Evolutionary conservation across 1,140 invertebrate species (phyloP), one percentile per base, ranked within the genome.

Genomic region (Bombus ignitus): DNA sequence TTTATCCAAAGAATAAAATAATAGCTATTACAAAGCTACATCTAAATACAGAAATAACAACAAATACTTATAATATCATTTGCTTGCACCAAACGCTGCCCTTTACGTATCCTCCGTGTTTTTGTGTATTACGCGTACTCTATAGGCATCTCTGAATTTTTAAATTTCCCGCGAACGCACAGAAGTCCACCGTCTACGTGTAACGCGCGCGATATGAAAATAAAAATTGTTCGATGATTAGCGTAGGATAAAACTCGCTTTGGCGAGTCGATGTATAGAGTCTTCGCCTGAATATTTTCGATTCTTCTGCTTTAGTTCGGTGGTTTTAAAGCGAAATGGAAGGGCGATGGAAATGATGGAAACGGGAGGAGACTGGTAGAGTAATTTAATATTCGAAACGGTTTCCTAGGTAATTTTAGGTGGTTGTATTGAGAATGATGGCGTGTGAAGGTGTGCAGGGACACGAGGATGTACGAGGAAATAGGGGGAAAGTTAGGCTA

Each of bases 321-420:
- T 12, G 37, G 9, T 39, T 15, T 39, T 13, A 13, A 28, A n/a
- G 57, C 6, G 10, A 78, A 42, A 28, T 13, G 74, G 22, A 68
- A 59, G 65, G 44, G 12, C 28, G 68, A 9, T 42, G 66, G 28
- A 75, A 59, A 47, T 25, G 66, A 39, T 28, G 70, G 28, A 47
- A 37, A 70, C 39, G 59, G 47, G 47, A n/a, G n/a, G 47, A n/a
- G 28, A 32, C 75, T 10, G 57, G 35, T 22, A 2, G 78, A 70
- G 53, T 80, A 80, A 80, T 70, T 80, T 70, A 80, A 80, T 80
- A 80, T 68, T 47, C 25, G 65, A 70, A 68, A 53, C 78, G 42
- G 42, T 80, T 80, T 65, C 59, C 75, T 66, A 65, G 62, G 75
- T 76, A 59, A 59, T 76, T 76, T 59, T 18, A n/a, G 42, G 15